Evolutionary conservation across 2,113 vertebrate genomes (phyloP).

Genomic region (Dolichotis patagonum): DNA sequence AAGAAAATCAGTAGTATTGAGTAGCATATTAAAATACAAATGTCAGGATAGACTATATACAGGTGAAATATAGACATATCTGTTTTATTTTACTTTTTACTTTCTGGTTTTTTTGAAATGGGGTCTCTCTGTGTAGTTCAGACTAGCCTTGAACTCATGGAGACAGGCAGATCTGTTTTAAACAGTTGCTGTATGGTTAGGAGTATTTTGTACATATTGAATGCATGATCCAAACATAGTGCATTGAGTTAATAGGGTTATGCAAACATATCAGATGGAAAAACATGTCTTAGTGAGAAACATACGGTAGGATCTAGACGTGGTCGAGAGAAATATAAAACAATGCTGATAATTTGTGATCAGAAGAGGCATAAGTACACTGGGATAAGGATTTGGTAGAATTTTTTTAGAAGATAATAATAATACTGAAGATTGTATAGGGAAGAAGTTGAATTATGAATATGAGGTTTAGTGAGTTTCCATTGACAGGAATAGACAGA

Average conservation of each 20-base stretch:
- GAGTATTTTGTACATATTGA: slow-evolving; percentile 6
- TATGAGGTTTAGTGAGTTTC: neutral
- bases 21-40: slow-evolving; percentile 27
- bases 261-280: slow-evolving; percentile 13
- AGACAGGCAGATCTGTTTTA: neutral
- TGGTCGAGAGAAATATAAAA: neutral
- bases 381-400: neutral
- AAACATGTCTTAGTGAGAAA: slow-evolving; percentile 24
- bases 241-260: slow-evolving; percentile 43
- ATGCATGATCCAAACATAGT: slow-evolving; percentile 40
- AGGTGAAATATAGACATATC: neutral
- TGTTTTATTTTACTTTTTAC: neutral
- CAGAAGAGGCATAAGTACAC: neutral
- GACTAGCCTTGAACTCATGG: neutral
- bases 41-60: neutral
- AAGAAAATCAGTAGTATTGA: neutral
- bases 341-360: neutral
- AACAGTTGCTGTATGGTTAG: neutral
- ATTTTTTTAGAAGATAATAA: neutral
- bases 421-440: neutral
- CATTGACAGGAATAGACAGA: neutral
- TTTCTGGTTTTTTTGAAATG: neutral
- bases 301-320: neutral
- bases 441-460: neutral
- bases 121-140: neutral